Conservation (phyloP, 2,888 invertebrate genomes). For the Onthophagus sagittarius region DNA sequence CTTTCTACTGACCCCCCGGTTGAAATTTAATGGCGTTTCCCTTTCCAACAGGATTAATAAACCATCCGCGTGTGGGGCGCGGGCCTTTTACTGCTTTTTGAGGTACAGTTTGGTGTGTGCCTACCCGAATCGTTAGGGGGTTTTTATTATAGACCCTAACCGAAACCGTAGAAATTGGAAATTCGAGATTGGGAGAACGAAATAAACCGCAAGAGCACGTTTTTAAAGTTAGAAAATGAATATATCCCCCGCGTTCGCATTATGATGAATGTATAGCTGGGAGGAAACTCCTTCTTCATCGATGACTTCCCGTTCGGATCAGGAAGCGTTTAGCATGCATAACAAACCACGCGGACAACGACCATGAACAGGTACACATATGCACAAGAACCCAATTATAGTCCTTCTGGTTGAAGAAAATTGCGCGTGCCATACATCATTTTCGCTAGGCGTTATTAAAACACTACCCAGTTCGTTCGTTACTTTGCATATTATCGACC, state of each 20-base stretch:
- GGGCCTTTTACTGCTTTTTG: not conserved
- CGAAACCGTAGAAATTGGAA: not conserved
- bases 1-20: not conserved
- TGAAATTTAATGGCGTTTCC: not conserved
- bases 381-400: not conserved
- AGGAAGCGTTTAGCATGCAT: not conserved
- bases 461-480: not conserved
- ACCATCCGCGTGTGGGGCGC: not conserved
- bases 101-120: not conserved
- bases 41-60: not conserved
- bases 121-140: not conserved
- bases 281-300: not conserved
- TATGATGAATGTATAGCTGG: not conserved
- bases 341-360: not conserved
- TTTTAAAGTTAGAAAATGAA: not conserved
- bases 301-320: not conserved
- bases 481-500: not conserved
- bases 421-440: not conserved
- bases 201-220: not conserved
- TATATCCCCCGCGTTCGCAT: not conserved
- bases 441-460: not conserved
- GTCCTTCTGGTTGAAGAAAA: not conserved
- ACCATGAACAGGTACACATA: not conserved
- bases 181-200: not conserved
- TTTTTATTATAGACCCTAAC: not conserved